phyloP scores from a whole-genome alignment of 2,888 invertebrate species.

The Eristalinus sepulchralis region DNA sequence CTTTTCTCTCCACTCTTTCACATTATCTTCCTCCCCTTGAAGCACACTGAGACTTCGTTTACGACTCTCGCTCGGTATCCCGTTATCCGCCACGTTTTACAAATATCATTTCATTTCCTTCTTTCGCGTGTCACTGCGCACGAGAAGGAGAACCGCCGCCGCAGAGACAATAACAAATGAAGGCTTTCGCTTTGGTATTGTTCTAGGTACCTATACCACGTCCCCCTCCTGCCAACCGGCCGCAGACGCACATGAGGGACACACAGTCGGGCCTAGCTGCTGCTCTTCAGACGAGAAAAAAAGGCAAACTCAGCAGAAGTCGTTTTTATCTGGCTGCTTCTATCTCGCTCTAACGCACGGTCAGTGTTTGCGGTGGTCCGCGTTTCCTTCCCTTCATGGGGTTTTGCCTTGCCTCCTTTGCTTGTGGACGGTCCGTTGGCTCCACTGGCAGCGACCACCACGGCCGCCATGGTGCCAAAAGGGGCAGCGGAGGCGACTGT shows the following conservation, averaged over 20 bases:
- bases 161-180: neutral
- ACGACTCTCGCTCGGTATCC: conserved; percentile 34
- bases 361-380: conserved; percentile 40
- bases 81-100: conserved; percentile 65
- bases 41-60: neutral
- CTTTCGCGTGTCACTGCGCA: conserved; percentile 38
- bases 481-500: conserved; percentile 3
- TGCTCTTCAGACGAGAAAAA: conserved; percentile 10
- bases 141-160: neutral
- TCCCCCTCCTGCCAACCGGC: neutral
- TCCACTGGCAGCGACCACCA: neutral
- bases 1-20: neutral
- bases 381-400: conserved; percentile 29
- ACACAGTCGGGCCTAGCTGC: conserved; percentile 1
- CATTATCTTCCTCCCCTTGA: conserved; percentile 13
- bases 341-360: neutral
- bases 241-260: neutral
- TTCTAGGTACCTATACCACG: conserved; percentile 56
- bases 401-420: conserved; percentile 42
- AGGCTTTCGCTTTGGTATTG: conserved; percentile 57
- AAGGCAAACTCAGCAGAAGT: conserved; percentile 35
- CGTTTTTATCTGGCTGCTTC: conserved; percentile 15
- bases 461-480: neutral
- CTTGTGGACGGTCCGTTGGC: neutral
- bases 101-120: conserved; percentile 48